phyloP scores from a whole-genome alignment of 2,888 invertebrate genomes.

The Synergus gifuensis region DNA sequence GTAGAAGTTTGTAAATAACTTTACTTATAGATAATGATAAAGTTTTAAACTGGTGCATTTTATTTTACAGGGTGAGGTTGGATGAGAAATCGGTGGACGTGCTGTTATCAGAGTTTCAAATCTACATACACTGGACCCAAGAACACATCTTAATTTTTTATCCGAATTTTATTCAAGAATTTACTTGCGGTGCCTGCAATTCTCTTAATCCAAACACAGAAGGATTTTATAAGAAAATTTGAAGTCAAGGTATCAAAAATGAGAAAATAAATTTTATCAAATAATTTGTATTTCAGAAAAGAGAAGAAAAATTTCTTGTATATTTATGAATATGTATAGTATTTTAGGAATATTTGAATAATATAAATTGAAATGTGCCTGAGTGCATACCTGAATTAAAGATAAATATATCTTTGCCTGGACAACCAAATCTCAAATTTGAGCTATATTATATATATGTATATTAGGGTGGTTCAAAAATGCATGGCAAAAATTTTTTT shows the following conservation, averaged over 20 bases:
- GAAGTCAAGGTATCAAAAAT: background rate
- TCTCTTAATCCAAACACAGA: constrained; percentile 41
- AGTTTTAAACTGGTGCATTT: background rate
- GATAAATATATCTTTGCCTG: too few species aligned
- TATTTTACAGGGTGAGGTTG: constrained; percentile 65
- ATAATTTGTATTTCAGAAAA: background rate
- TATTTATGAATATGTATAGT: background rate
- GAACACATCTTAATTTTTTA: constrained; percentile 72
- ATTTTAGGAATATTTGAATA: background rate
- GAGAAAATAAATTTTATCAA: background rate
- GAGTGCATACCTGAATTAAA: too few species aligned
- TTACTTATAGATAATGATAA: constrained; percentile 22
- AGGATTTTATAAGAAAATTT: constrained; percentile 4
- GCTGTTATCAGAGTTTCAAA: constrained; percentile 66
- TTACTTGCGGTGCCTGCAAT: constrained; percentile 72
- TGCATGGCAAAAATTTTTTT: too few species aligned
- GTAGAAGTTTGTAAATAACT: constrained; percentile 55
- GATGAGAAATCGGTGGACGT: constrained; percentile 65
- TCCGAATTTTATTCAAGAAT: constrained; percentile 72
- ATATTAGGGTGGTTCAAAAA: too few species aligned
- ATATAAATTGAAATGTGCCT: background rate
- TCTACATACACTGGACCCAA: constrained; percentile 72
- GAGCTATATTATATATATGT: too few species aligned
- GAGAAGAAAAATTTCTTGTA: background rate
- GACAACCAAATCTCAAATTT: too few species aligned